Percentiles rank a stretch among this genome's conserved stretches.
Evolutionary conservation across 2,888 invertebrate species (phyloP).

Genomic region (Galerucella nymphaeae): DNA sequence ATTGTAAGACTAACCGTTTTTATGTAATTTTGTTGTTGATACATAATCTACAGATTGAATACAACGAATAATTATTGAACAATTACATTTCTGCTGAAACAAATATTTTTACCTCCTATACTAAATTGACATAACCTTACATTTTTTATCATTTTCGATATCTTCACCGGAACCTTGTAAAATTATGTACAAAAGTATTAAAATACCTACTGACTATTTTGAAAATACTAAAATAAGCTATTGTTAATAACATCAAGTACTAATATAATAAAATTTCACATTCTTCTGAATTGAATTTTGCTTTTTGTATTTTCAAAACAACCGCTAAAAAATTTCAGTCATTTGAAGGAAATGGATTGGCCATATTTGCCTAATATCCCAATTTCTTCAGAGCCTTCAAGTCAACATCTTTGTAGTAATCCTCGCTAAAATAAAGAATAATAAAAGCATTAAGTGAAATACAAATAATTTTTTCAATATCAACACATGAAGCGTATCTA

Average conservation of each 20-base stretch:
- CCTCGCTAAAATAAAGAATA: conserved; percentile 74
- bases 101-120: neutral
- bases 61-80: neutral
- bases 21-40: too few species aligned
- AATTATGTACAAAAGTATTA: conserved; percentile 1
- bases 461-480: neutral
- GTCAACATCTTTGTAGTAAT: conserved; percentile 93
- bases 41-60: too few species aligned
- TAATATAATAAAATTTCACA: too few species aligned
- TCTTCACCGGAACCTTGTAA: neutral
- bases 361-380: conserved; percentile 76
- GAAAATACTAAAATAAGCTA: neutral
- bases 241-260: neutral
- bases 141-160: neutral
- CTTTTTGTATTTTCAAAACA: conserved; percentile 14
- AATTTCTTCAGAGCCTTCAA: conserved; percentile 87
- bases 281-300: too few species aligned
- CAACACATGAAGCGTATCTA: too few species aligned
- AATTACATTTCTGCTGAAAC: neutral
- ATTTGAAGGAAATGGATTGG: conserved; percentile 6
- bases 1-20: too few species aligned
- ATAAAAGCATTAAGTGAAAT: conserved; percentile 29
- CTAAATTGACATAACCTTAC: neutral
- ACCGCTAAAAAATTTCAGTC: conserved; percentile 20
- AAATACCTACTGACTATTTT: neutral